Base-by-base conservation (phyloP, 2,888 invertebrate species). In the Latrodectus hesperus region DNA sequence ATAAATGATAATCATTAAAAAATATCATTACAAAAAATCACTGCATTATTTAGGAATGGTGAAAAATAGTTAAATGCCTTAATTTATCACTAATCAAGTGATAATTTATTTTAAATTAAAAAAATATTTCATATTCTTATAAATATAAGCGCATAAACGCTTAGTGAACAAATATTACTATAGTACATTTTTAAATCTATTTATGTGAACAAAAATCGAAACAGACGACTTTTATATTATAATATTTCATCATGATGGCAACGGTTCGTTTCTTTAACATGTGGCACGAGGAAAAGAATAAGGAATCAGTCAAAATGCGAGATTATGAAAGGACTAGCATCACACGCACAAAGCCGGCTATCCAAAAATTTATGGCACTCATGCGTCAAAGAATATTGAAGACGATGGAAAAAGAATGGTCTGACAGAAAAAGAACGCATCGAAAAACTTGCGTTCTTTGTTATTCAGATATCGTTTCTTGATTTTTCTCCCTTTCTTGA, bases 391-490 rank as follows among this genome's bases (percentile, higher is more conserved):
- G 22, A 77, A 60, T 71, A 76, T 64, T 55, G 70, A 75, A 82
- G 74, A 75, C 49, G 74, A 11, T 55, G 16, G n/a, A 60, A 82
- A 84, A 84, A 78, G 77, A 67, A 52, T 53, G 78, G 67, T 73
- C 22, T 68, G 78, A 65, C 78, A 77, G 49, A 77, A 84, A 67
- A 79, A 79, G 67, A 80, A 80, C 74, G 65, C 9, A 17, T 72
- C 60, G 53, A n/a, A 72, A 77, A 86, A 76, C 52, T 64, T n/a
- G 17, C 12, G 68, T 73, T 67, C 86, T 81, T 87, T 87, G 77
- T 87, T 82, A 87, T 87, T 81, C 77, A 87, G 81, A 81, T 81
- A 87, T 81, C 86, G 80, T 75, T 64, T 76, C 52, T 77, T 77
- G 26, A 78, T 77, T 78, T 71, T 26, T 72, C 65, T 51, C 67